Evolutionary conservation across 2,797 vertebrate species (phyloP).

Genomic region (Enteromius treurensis): DNA sequence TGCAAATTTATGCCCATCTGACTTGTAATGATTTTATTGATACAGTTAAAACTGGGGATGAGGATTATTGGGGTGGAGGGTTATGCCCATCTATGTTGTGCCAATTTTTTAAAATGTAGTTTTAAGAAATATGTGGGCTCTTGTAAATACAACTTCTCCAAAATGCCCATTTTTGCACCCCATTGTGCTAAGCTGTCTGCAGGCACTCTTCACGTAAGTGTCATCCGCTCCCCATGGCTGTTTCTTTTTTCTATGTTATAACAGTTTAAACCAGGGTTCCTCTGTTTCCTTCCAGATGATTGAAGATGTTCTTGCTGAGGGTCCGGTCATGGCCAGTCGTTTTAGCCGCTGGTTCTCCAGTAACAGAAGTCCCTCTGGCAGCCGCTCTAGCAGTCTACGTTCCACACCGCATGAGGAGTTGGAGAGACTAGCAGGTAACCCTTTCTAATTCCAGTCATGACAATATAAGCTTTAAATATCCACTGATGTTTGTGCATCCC

Average conservation of each 20-base stretch:
- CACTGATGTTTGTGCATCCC: too few species aligned
- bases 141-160: slow-evolving; percentile 35
- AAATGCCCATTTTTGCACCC: slow-evolving; percentile 58
- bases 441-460: background rate
- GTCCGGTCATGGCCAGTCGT: slow-evolving; percentile 89
- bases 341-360: slow-evolving; percentile 96
- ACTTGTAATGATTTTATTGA: slow-evolving; percentile 36
- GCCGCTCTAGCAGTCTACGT: slow-evolving; percentile 92
- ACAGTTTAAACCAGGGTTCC: slow-evolving; percentile 23
- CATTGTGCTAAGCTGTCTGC: slow-evolving; percentile 69
- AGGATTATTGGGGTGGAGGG: background rate
- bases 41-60: background rate
- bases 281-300: slow-evolving; percentile 86
- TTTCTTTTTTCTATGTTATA: slow-evolving; percentile 38
- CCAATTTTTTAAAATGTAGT: background rate
- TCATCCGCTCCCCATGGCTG: slow-evolving; percentile 47
- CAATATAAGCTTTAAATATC: too few species aligned
- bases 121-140: background rate
- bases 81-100: background rate
- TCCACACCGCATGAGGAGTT: slow-evolving; percentile 97
- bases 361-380: slow-evolving; percentile 91
- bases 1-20: slow-evolving; percentile 80
- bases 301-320: slow-evolving; percentile 95
- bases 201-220: slow-evolving; percentile 73
- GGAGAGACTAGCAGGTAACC: slow-evolving; percentile 91